Evolutionary conservation across 2,888 invertebrate species (phyloP).

Genomic region (Pardosa pseudoannulata): DNA sequence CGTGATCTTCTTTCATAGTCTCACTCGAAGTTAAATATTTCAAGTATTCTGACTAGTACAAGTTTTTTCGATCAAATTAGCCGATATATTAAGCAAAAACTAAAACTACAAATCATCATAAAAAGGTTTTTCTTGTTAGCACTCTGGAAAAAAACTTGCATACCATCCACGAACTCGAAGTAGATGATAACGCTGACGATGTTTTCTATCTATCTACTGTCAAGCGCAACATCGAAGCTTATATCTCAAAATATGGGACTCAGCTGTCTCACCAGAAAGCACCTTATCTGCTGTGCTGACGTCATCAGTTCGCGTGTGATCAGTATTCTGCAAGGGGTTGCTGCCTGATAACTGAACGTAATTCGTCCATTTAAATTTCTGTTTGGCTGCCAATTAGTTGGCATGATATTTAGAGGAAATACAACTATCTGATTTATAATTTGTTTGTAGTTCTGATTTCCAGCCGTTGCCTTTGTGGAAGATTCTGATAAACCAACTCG

Average conservation of each 20-base stretch:
- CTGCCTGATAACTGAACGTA: background rate
- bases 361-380: conserved; percentile 5
- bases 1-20: too few relatives aligned
- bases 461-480: background rate
- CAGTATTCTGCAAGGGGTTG: background rate
- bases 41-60: background rate
- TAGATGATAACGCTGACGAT: background rate
- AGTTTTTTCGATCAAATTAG: background rate
- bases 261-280: background rate
- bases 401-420: background rate
- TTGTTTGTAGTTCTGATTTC: conserved; percentile 6
- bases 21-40: background rate
- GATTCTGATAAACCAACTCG: background rate
- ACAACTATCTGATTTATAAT: background rate
- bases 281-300: background rate
- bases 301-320: background rate
- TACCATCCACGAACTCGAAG: background rate
- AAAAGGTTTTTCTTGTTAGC: conserved; percentile 9
- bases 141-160: background rate
- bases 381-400: background rate
- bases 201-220: background rate
- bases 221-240: background rate
- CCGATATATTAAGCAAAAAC: background rate
- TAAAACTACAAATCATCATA: background rate
- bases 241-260: background rate